Evolutionary conservation across 2,113 vertebrate genomes (phyloP), one percentile per base, ranked within the genome.

Genomic region (Tinamus guttatus): DNA sequence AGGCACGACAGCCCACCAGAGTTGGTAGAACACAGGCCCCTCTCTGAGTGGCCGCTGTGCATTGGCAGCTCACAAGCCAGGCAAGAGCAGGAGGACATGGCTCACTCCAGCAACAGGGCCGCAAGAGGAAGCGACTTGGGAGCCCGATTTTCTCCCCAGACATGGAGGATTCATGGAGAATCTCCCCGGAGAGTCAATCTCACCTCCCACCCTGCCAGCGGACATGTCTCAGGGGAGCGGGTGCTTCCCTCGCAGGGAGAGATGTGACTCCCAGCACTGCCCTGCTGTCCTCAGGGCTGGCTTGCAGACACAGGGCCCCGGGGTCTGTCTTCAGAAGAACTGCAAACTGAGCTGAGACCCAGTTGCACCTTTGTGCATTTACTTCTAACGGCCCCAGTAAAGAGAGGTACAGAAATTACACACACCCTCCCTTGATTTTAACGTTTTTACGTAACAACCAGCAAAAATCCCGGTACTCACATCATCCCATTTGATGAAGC

Each of bases 401-500:
- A 13, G 20, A 41, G 45, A 64, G 12, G 16, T 9, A 7, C 16
- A 89, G 54, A 63, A 80, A n/a, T 17, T 58, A 62, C 24, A 20
- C 17, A 9, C 4, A 13, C 0, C 10, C 17, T 49, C 11, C 25
- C 13, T 11, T 38, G 30, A 8, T 49, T 64, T 65, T 9, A 59
- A 32, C 40, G n/a, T n/a, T n/a, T n/a, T n/a, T n/a, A 32, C 15
- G 41, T 11, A 16, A 8, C 34, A 38, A 56, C 2, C 75, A 91
- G 69, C 32, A 27, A n/a, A 56, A 77, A 4, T 4, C 19, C 19
- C 3, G 1, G 74, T 94, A 99, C 99, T 99, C 97, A 99, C 99
- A 87, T 99, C 99, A 3, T 99, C 99, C 99, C 99, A 99, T 52
- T 98, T 99, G 95, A 98, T 99, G 95, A 99, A 99, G 87, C 99